These are phyloP conservation scores for Arothron firmamentum DNA, from an alignment of 2,113 vertebrate genomes.

Conservation along the genomic window DNA sequence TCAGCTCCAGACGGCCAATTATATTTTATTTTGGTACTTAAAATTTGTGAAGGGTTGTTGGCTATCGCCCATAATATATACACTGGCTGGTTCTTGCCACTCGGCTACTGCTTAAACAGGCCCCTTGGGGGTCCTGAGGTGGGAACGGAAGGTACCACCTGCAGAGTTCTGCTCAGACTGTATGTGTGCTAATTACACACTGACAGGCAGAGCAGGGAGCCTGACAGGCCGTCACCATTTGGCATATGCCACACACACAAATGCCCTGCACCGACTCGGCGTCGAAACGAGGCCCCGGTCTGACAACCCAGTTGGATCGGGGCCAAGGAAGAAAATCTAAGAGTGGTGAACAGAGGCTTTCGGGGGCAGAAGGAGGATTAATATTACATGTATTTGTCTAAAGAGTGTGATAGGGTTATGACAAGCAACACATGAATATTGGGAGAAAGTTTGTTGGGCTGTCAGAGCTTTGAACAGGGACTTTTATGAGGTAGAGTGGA, in stretches of 20 bases:
- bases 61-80: slow-evolving; percentile 78
- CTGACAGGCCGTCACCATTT: slow-evolving; percentile 71
- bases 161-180: slow-evolving; percentile 66
- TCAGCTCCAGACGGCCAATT: slow-evolving; percentile 78
- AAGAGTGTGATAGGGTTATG: slow-evolving; percentile 51
- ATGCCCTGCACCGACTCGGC: slow-evolving; percentile 54
- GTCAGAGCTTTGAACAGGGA: slow-evolving; percentile 48
- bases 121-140: slow-evolving; percentile 70
- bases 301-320: slow-evolving; percentile 69
- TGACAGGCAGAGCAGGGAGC: slow-evolving; percentile 66
- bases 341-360: slow-evolving; percentile 34
- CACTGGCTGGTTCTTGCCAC: slow-evolving; percentile 66
- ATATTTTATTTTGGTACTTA: slow-evolving; percentile 78
- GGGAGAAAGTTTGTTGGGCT: slow-evolving; percentile 47
- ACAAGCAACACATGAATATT: slow-evolving; percentile 55
- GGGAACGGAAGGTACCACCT: slow-evolving; percentile 68
- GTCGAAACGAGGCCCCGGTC: slow-evolving; percentile 42
- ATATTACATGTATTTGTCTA: slow-evolving; percentile 65
- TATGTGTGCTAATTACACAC: slow-evolving; percentile 75
- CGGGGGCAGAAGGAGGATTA: slow-evolving; percentile 43
- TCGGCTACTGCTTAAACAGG: slow-evolving; percentile 66
- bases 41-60: slow-evolving; percentile 73
- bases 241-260: slow-evolving; percentile 75
- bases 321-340: slow-evolving; percentile 63
- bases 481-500: slow-evolving; percentile 48